Evolutionary conservation across 2,113 vertebrate species (phyloP).

Genomic region (Phylloscopus trochiloides): DNA sequence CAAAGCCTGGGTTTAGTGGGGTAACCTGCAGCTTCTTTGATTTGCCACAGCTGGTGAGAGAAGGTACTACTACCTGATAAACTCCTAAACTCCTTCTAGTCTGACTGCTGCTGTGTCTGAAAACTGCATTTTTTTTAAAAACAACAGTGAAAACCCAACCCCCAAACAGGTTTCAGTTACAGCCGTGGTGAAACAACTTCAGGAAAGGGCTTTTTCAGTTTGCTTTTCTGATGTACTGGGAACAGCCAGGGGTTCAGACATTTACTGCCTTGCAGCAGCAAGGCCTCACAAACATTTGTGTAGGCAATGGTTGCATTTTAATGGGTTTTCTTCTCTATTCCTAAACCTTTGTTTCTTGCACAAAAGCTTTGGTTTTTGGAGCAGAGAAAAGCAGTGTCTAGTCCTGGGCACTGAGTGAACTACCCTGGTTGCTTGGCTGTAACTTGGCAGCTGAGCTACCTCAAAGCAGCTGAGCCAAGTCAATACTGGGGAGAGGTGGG

Average conservation of each 20-base stretch:
- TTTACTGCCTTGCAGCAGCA: neutral
- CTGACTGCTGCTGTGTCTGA: neutral
- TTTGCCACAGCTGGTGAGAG: neutral
- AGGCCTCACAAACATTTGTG: neutral
- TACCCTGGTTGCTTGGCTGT: neutral
- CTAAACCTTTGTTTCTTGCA: neutral
- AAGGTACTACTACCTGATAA: neutral
- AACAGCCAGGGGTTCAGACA: neutral
- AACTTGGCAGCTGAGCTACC: neutral
- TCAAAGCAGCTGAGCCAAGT: neutral
- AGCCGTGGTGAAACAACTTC: neutral
- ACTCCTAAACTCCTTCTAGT: neutral
- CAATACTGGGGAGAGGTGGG: accelerated
- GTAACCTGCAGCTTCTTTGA: neutral
- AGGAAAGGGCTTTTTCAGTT: neutral
- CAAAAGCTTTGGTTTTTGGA: neutral
- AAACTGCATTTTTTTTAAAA: neutral
- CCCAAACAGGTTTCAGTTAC: neutral
- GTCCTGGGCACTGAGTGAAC: neutral
- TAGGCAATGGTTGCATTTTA: neutral
- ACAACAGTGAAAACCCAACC: neutral
- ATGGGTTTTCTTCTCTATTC: neutral
- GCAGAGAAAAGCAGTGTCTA: neutral
- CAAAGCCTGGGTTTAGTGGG: neutral
- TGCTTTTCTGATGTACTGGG: neutral